These are phyloP conservation scores for Limonius californicus DNA, from an alignment of 1,140 invertebrate species.

Conservation along the genomic window DNA sequence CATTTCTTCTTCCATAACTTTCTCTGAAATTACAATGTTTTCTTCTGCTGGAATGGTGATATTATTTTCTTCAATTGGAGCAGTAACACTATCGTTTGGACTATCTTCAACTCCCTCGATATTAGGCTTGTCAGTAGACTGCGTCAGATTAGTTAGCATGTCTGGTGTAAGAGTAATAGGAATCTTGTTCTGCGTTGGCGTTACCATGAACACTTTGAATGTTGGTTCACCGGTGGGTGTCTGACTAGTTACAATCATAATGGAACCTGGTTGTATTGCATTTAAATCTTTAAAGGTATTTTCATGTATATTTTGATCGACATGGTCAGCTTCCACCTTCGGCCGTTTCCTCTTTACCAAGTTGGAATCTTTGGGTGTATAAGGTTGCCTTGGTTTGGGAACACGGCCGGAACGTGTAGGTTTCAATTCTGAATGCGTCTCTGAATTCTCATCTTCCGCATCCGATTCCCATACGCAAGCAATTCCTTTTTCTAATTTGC, in stretches of 20 bases:
- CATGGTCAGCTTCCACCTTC: background rate
- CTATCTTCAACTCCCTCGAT: no score
- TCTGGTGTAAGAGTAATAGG: background rate
- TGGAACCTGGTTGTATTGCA: conserved; percentile 39
- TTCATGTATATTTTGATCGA: background rate
- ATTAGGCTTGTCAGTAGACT: background rate
- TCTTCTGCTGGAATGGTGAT: background rate
- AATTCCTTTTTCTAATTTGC: background rate
- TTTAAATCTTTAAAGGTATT: background rate
- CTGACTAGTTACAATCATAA: conserved; percentile 46
- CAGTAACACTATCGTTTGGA: no score
- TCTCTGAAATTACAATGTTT: no score
- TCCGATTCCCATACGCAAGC: background rate
- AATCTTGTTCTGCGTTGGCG: background rate
- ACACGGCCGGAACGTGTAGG: background rate
- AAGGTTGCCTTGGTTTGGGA: background rate
- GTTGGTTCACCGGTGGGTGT: conserved; percentile 39
- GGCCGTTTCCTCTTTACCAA: background rate
- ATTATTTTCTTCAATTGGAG: background rate
- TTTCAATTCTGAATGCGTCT: background rate
- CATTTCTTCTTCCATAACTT: no score
- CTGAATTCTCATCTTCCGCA: no score
- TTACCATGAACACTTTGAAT: conserved; percentile 49
- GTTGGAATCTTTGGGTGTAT: background rate
- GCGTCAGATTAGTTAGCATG: background rate